These are phyloP conservation scores for Papilio helenus DNA, from an alignment of 1,140 invertebrate genomes.

Conservation along the genomic window DNA sequence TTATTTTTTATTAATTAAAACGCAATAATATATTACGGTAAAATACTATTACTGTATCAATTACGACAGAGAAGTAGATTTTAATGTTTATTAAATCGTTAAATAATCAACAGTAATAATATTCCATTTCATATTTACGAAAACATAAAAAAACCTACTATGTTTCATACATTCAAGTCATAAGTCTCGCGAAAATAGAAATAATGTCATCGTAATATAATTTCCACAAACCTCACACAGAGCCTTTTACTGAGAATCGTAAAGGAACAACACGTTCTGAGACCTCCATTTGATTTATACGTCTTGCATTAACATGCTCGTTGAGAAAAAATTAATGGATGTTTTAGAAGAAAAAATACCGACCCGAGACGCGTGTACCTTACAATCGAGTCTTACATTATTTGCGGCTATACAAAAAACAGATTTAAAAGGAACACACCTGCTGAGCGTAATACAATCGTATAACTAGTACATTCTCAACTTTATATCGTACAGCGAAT, in stretches of 20 bases:
- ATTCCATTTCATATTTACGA: not conserved
- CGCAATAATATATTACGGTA: not conserved
- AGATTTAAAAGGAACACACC: constrained; percentile 25
- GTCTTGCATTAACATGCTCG: constrained; percentile 26
- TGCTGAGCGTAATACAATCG: not conserved
- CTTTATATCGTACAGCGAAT: not conserved
- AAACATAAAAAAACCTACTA: not conserved
- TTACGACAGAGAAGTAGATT: not conserved
- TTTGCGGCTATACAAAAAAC: constrained; percentile 31
- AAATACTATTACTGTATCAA: not conserved
- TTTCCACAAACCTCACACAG: constrained; percentile 23
- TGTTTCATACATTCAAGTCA: constrained; percentile 21
- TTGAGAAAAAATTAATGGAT: constrained; percentile 35
- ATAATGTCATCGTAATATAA: constrained; percentile 29
- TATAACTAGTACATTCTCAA: constrained; percentile 2
- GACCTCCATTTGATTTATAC: constrained; percentile 29
- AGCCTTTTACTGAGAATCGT: constrained; percentile 27
- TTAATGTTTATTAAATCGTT: not conserved
- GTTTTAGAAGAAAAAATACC: constrained; percentile 31
- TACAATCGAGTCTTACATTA: constrained; percentile 26
- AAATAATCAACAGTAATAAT: not conserved
- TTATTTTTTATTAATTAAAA: not conserved
- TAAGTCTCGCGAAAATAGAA: constrained; percentile 7
- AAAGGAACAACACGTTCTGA: constrained; percentile 16
- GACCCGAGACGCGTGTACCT: constrained; percentile 20